Evolutionary conservation across 2,797 vertebrate genomes (phyloP), one percentile per base, ranked within the genome.

Genomic region (Falco berigora): DNA sequence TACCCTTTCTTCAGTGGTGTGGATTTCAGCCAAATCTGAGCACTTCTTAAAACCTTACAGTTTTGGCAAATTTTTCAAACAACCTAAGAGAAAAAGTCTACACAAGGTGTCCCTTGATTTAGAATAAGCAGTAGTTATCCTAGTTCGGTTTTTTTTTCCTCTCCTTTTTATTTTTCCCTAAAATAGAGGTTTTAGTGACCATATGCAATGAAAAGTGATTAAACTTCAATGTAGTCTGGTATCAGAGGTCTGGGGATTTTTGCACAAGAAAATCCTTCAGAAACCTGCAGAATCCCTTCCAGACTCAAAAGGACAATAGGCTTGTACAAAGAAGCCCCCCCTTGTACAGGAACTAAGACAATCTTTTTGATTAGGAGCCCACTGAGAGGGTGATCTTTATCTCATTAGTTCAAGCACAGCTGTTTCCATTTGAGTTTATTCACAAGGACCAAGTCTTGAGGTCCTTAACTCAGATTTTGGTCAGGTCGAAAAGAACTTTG

Each of bases 211-310:
- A 82, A 90, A 94, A n/a, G 52, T n/a, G 63, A 63, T 87, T 92
- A 58, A 86, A 75, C 25, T 38, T 90, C 72, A 69, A 0, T 15
- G 32, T 46, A 76, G 18, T 52, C 36, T 93, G 8, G 83, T 95
- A 40, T 53, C 17, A 58, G 83, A 88, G 27, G 30, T 56, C 56
- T 87, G 23, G 2, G 0, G 6, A 24, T 44, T 75, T 92, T 94
- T 84, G 20, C 22, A 72, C 58, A 34, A 86, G 82, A 59, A 91
- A 95, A 94, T 86, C 89, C 63, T 86, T 79, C 69, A 69, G 81
- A 86, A 88, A 86, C 9, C 24, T 79, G 32, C 27, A 71, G 40
- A 92, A 86, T 76, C 80, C 44, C 36, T 91, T 83, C 56, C 62
- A 67, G 10, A 62, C 62, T 76, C 61, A 34, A 56, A 85, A 88